These are phyloP conservation scores for Horisme vitalbata DNA, from an alignment of 2,888 invertebrate species.

Conservation along the genomic window DNA sequence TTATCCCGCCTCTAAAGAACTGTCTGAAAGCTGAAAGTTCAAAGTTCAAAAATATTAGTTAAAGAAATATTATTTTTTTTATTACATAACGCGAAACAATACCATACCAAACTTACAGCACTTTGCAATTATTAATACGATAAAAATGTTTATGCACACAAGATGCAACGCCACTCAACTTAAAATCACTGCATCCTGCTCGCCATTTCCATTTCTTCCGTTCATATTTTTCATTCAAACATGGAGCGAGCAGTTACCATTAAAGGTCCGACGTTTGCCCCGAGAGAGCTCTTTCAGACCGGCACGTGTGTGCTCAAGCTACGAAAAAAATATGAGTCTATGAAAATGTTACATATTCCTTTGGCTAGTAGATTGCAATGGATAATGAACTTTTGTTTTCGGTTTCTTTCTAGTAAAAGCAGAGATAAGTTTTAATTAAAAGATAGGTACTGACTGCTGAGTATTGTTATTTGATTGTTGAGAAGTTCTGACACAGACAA, in stretches of 20 bases:
- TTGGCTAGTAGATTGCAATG: background rate
- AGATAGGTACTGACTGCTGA: too few relatives aligned
- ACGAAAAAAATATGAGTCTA: constrained; percentile 32
- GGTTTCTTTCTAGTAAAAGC: background rate
- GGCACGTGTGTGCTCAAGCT: constrained; percentile 39
- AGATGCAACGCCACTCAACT: background rate
- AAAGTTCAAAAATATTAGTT: too few relatives aligned
- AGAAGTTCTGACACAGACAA: too few relatives aligned
- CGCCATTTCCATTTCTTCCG: constrained; percentile 36
- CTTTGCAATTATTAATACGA: too few relatives aligned
- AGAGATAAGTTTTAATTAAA: too few relatives aligned
- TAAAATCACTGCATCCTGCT: constrained; percentile 27
- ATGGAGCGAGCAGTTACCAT: constrained; percentile 61
- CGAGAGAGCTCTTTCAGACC: constrained; percentile 64
- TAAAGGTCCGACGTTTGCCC: constrained; percentile 70
- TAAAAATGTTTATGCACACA: background rate
- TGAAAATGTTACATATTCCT: constrained; percentile 28
- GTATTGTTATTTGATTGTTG: too few relatives aligned
- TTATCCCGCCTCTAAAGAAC: too few relatives aligned
- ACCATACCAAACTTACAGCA: too few relatives aligned
- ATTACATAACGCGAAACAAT: too few relatives aligned
- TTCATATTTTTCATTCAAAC: constrained; percentile 64
- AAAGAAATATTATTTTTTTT: too few relatives aligned
- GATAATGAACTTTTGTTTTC: constrained; percentile 3
- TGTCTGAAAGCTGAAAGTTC: too few relatives aligned